Evolutionary conservation across 2,888 invertebrate species (phyloP).

Genomic region (Phorcus lineatus): DNA sequence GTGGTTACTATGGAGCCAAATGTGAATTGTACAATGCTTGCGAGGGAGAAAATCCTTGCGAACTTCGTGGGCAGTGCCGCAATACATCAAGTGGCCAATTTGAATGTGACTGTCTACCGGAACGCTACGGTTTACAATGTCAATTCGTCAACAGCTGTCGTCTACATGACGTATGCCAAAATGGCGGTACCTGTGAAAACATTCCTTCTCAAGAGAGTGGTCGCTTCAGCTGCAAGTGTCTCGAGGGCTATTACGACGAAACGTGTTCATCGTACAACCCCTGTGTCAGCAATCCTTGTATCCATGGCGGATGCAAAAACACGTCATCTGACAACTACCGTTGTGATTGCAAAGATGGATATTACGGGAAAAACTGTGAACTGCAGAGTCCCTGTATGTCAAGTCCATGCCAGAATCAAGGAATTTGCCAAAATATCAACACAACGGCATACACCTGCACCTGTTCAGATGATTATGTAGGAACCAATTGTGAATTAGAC

Average conservation of each 20-base stretch:
- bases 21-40: slow-evolving; percentile 57
- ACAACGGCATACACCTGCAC: slow-evolving; percentile 44
- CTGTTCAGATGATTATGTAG: slow-evolving; percentile 50
- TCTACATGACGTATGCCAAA: slow-evolving; percentile 51
- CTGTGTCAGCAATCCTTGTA: slow-evolving; percentile 53
- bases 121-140: slow-evolving; percentile 64
- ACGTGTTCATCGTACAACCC: slow-evolving; percentile 57
- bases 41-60: slow-evolving; percentile 24
- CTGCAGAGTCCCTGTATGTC: slow-evolving; percentile 55
- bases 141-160: slow-evolving; percentile 60
- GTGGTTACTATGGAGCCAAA: slow-evolving; percentile 47
- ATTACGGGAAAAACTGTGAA: slow-evolving; percentile 63
- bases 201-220: slow-evolving; percentile 37
- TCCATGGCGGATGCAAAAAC: slow-evolving; percentile 56
- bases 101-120: slow-evolving; percentile 57
- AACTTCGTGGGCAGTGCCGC: slow-evolving; percentile 40
- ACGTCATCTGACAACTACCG: slow-evolving; percentile 38
- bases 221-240: slow-evolving; percentile 47
- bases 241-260: slow-evolving; percentile 51
- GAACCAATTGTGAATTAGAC: slow-evolving; percentile 51
- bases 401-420: slow-evolving; percentile 54
- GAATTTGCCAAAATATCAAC: slow-evolving; percentile 51
- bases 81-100: slow-evolving; percentile 45
- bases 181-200: slow-evolving; percentile 57
- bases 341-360: slow-evolving; percentile 59